Conservation (phyloP, 2,797 vertebrate species). For the Acipenser oxyrinchus region DNA sequence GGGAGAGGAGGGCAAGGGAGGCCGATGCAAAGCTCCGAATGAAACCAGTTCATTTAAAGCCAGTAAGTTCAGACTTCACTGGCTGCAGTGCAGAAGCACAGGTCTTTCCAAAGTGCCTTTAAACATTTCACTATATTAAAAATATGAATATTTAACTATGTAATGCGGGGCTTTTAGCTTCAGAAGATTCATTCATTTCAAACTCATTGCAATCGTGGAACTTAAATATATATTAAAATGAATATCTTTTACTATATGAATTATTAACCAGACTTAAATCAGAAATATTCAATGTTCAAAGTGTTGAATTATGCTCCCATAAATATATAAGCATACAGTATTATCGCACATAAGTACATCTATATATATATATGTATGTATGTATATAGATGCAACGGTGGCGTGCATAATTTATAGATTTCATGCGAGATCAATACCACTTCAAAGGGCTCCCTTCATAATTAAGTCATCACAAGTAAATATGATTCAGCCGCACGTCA, state of each 20-base stretch:
- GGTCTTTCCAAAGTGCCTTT: too few relatives aligned
- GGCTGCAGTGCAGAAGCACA: too few relatives aligned
- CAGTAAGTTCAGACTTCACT: too few relatives aligned
- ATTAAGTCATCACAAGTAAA: constrained; percentile 59
- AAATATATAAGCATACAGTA: constrained; percentile 18
- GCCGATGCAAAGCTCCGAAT: neutral
- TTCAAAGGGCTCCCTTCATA: constrained; percentile 51
- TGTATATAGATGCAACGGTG: constrained; percentile 29
- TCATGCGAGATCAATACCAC: constrained; percentile 54
- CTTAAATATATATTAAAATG: constrained; percentile 35
- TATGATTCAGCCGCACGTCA: constrained; percentile 29
- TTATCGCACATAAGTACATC: constrained; percentile 20
- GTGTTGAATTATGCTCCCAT: constrained; percentile 45
- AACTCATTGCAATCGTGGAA: constrained; percentile 23
- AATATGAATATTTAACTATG: too few relatives aligned
- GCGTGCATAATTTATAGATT: constrained; percentile 48
- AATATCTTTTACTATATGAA: constrained; percentile 48
- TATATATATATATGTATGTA: constrained; percentile 34
- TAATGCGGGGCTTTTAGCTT: too few relatives aligned
- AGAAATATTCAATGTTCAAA: constrained; percentile 41
- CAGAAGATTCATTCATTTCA: constrained; percentile 17
- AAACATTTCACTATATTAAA: constrained; percentile 18
- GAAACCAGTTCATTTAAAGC: too few relatives aligned
- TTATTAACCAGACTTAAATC: constrained; percentile 55
- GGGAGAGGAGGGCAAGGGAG: neutral